These are phyloP conservation scores for Meloidogyne exigua DNA, from an alignment of 1,140 invertebrate genomes.

Conservation along the genomic window DNA sequence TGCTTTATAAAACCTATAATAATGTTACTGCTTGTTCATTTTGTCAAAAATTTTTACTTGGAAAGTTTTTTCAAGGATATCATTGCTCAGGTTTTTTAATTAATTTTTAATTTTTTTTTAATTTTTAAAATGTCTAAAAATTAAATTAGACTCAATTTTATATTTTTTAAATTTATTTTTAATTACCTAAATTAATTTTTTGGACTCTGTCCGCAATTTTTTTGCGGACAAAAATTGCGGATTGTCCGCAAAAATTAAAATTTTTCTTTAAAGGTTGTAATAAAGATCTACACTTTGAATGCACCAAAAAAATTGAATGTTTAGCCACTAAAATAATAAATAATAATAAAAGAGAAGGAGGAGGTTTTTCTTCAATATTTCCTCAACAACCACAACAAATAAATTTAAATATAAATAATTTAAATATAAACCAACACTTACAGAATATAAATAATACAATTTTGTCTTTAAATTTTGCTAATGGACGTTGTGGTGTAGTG, in stretches of 20 bases:
- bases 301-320: constrained; percentile 17
- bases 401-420: not conserved
- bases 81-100: constrained; percentile 62
- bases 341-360: not conserved
- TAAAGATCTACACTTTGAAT: constrained; percentile 40
- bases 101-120: too few relatives aligned
- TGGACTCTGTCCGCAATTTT: too few relatives aligned
- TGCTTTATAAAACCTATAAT: constrained; percentile 42
- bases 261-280: constrained; percentile 34
- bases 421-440: not conserved
- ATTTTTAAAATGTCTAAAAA: too few relatives aligned
- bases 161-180: not conserved
- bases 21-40: constrained; percentile 72
- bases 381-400: not conserved
- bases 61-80: constrained; percentile 75
- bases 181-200: too few relatives aligned
- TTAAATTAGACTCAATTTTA: not conserved
- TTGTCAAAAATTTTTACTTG: constrained; percentile 84
- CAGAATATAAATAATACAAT: not conserved
- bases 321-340: not conserved
- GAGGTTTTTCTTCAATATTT: constrained; percentile 5
- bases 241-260: too few relatives aligned
- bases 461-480: not conserved
- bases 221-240: not conserved
- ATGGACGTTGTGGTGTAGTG: not conserved